A percentile compares a stretch with the other conserved stretches of the same genome.
phyloP scores from a whole-genome alignment of 2,888 invertebrate species.

The Chloromyia formosa region DNA sequence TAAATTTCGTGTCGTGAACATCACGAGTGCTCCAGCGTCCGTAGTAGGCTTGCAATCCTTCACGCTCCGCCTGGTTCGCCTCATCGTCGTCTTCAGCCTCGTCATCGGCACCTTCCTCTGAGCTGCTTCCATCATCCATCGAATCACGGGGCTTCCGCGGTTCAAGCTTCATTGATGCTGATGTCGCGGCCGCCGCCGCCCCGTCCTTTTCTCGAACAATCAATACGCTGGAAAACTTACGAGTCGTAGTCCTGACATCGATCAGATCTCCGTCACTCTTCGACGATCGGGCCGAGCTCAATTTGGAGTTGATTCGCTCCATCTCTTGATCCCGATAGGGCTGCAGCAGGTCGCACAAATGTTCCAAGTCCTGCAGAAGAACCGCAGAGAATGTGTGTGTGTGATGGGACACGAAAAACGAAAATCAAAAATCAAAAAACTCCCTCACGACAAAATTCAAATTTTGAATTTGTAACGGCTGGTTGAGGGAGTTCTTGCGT shows the following conservation, averaged over 20 bases:
- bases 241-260: slow-evolving; percentile 28
- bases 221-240: slow-evolving; percentile 50
- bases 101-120: slow-evolving; percentile 26
- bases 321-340: slow-evolving; percentile 57
- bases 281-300: slow-evolving; percentile 52
- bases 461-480: no score
- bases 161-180: slow-evolving; percentile 18
- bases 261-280: slow-evolving; percentile 41
- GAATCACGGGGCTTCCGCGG: slow-evolving; percentile 49
- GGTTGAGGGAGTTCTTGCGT: no score
- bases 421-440: no score
- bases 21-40: slow-evolving; percentile 76
- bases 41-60: background rate
- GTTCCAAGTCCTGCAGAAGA: slow-evolving; percentile 58
- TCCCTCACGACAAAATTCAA: no score
- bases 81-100: slow-evolving; percentile 35
- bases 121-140: slow-evolving; percentile 52
- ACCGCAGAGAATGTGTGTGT: no score
- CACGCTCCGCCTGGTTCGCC: slow-evolving; percentile 36
- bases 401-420: no score
- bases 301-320: slow-evolving; percentile 57
- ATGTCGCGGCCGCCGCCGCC: no score
- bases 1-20: slow-evolving; percentile 81
- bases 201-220: slow-evolving; percentile 50
- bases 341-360: slow-evolving; percentile 57